These are phyloP conservation scores for Erinaceus europaeus DNA, from an alignment of 2,113 vertebrate species.

Conservation along the genomic window DNA sequence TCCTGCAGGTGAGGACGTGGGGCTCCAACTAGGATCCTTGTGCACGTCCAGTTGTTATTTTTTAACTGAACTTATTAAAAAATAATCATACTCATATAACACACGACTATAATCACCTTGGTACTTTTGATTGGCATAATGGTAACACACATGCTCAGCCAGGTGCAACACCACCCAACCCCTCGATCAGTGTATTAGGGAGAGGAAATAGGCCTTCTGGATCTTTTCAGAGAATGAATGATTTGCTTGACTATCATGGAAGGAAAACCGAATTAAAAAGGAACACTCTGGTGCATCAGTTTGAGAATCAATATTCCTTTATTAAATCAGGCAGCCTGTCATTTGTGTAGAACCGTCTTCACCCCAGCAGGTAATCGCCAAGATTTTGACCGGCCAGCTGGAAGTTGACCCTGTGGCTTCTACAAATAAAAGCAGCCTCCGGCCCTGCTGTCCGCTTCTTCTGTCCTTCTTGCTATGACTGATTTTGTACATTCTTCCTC, in stretches of 20 bases:
- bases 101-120: neutral
- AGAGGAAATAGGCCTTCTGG: neutral
- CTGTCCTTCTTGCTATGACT: neutral
- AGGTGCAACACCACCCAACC: too few species aligned
- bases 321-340: neutral
- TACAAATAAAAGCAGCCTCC: neutral
- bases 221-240: slow-evolving; percentile 22
- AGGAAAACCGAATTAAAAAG: slow-evolving; percentile 21
- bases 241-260: neutral
- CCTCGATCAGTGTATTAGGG: neutral
- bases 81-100: neutral
- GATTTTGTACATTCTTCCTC: neutral
- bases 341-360: neutral
- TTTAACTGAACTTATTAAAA: slow-evolving; percentile 9
- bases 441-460: neutral
- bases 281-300: neutral
- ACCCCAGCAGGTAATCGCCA: neutral
- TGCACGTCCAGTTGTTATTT: neutral
- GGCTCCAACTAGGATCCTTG: too few species aligned
- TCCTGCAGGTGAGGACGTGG: too few species aligned
- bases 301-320: neutral
- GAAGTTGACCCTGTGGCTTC: neutral
- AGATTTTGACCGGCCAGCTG: neutral
- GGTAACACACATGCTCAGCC: too few species aligned
- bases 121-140: slow-evolving; percentile 15